Evolutionary conservation across 37 sponge, comb jelly and placozoan species (phyloP), one percentile per base, ranked within the genome.

Genomic region (Haliclona indistincta): DNA sequence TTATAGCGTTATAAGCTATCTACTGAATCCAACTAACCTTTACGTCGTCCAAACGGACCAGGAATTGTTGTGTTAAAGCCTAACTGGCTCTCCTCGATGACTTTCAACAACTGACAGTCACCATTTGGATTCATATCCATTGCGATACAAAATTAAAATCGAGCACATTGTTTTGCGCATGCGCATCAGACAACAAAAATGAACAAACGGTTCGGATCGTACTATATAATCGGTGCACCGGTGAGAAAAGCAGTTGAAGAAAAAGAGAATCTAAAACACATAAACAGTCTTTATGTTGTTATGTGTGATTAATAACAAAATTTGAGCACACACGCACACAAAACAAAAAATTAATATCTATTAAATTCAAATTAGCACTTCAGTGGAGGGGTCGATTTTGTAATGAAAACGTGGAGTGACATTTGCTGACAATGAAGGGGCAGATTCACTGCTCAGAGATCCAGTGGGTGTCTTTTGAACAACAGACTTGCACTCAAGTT

Each of bases 41-140:
- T 82, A 62, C 75, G 77, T 6, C 63, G 15, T 19, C 93, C 93
- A 71, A 76, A 92, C 3, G 93, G 93, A 32, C 93, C 88, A 22
- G 52, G 54, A 8, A 83, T 44, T 5, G 78, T 84, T 13, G 79
- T 38, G 42, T 60, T 43, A n/a, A 43, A 61, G 28, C 89, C 89
- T 38, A 63, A 36, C 56, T 80, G 78, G 38, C 41, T 28, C 45
- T 77, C 70, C 58, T 88, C 76, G 11, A 88, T 81, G 64, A 70
- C 19, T 29, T 68, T 23, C 38, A 88, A 20, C 22, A 88, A 55
- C 56, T 68, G 26, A 23, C 69, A 56, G 1, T 22, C 38, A 45
- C 56, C 38, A 55, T 73, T 58, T n/a, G n/a, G n/a, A n/a, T n/a
- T n/a, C n/a, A n/a, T n/a, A n/a, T n/a, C n/a, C n/a, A n/a, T n/a